phyloP scores from a whole-genome alignment of 2,888 invertebrate genomes.

The Perizoma affinitatum region DNA sequence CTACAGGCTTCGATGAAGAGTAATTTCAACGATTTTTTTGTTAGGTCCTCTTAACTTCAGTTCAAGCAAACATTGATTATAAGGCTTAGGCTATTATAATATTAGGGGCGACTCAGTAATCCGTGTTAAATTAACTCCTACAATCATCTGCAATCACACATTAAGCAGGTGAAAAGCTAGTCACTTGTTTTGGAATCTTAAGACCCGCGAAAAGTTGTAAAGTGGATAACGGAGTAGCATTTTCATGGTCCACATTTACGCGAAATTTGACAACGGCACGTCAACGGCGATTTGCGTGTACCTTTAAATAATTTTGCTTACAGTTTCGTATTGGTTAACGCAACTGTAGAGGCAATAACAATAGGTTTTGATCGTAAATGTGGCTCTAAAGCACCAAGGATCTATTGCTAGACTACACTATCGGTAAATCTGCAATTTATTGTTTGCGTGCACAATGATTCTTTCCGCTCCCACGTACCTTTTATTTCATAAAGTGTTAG shows the following conservation, averaged over 20 bases:
- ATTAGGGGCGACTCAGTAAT: slow-evolving; percentile 19
- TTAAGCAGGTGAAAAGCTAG: not conserved
- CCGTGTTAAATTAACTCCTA: slow-evolving; percentile 12
- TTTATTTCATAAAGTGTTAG: slow-evolving; percentile 43
- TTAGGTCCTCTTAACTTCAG: too few species aligned
- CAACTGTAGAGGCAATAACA: not conserved
- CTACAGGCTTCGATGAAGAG: too few species aligned
- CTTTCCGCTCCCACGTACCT: slow-evolving; percentile 65
- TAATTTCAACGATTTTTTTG: too few species aligned
- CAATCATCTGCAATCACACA: slow-evolving; percentile 3
- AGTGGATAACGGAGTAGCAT: too few species aligned
- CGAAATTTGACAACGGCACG: too few species aligned
- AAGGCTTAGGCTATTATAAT: slow-evolving; percentile 17
- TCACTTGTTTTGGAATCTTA: too few species aligned
- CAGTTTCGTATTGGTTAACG: too few species aligned
- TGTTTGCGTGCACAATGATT: slow-evolving; percentile 65
- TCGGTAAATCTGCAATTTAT: slow-evolving; percentile 66
- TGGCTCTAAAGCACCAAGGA: slow-evolving; percentile 40
- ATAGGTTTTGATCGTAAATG: slow-evolving; percentile 7
- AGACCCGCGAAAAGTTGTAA: too few species aligned
- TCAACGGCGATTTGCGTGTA: too few species aligned
- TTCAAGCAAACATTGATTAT: too few species aligned
- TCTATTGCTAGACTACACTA: slow-evolving; percentile 47
- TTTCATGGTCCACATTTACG: too few species aligned
- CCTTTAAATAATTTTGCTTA: too few species aligned